Evolutionary conservation across 2,888 invertebrate genomes (phyloP), one percentile per base, ranked within the genome.

Genomic region (Panzeria rudis): DNA sequence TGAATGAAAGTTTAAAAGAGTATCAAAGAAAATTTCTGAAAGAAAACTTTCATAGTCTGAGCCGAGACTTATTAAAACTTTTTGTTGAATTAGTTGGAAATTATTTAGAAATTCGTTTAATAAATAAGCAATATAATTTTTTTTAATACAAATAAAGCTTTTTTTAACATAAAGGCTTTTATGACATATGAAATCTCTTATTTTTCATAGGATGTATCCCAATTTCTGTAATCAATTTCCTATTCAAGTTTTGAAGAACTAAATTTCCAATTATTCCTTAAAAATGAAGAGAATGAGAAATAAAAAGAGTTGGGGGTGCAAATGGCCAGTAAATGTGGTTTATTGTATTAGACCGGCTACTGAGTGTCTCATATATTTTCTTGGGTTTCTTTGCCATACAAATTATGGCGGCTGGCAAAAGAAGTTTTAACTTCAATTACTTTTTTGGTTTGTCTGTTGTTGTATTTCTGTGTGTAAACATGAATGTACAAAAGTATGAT

Each of bases 321-420:
- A 25, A 66, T 35, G 61, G 59, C 32, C 52, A 44, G 62, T 73
- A 69, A 61, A 71, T 76, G 82, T 76, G 82, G 82, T 82, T 82
- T 71, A 76, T 76, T 76, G 54, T 76, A 76, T 76, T 71, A 71
- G 41, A 73, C 64, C 44, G 23, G 56, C 64, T 72, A 64, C 17
- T 56, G 47, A 68, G n/a, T 56, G 38, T 66, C 66, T 72, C 52
- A 44, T 69, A 32, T 47, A 71, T 20, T 66, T 69, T 80, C 72
- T 72, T 59, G 23, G 47, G 35, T 71, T 76, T 64, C 71, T 71
- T 71, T 76, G 32, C 54, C 20, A 20, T 50, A 59, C 52, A 75
- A 81, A 61, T 76, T 76, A 76, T 76, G 82, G 82, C 47, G 82
- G 69, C 44, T 69, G 82, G 78, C 69, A 71, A 71, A 78, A 78